phyloP scores from a whole-genome alignment of 2,888 invertebrate species.

The Acanthoscelides obtectus region DNA sequence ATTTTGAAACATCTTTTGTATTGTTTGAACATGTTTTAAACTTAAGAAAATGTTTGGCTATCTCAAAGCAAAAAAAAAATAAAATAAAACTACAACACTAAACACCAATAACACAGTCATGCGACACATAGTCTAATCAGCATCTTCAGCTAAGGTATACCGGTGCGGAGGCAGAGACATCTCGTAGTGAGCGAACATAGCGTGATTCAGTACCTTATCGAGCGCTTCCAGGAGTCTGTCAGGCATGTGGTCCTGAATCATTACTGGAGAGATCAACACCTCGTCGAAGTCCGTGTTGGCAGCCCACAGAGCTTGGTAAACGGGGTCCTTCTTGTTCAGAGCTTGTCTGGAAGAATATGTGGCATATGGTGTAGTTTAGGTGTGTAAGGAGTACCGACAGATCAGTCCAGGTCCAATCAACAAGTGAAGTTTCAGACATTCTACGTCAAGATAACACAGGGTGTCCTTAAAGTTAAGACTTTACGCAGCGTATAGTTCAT shows the following conservation, averaged over 20 bases:
- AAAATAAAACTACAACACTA: neutral
- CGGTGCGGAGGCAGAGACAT: slow-evolving; percentile 10
- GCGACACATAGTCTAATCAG: slow-evolving; percentile 11
- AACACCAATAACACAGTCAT: slow-evolving; percentile 14
- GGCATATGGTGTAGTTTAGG: neutral
- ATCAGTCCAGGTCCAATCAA: no score
- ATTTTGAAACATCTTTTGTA: no score
- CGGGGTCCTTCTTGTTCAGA: slow-evolving; percentile 67
- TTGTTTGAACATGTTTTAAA: no score
- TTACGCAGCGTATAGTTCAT: no score
- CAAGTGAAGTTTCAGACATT: no score
- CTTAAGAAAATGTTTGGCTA: no score
- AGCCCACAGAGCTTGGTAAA: slow-evolving; percentile 85
- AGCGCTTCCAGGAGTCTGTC: slow-evolving; percentile 78
- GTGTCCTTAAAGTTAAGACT: no score
- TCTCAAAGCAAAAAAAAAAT: neutral
- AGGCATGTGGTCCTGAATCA: slow-evolving; percentile 90
- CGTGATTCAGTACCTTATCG: slow-evolving; percentile 63
- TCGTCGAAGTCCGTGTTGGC: slow-evolving; percentile 81
- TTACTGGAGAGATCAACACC: slow-evolving; percentile 82
- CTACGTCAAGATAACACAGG: no score
- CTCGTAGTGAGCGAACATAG: slow-evolving; percentile 11
- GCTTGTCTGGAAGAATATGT: slow-evolving; percentile 53
- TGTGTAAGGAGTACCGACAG: neutral
- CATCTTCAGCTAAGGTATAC: slow-evolving; percentile 22